These are phyloP conservation scores for Pseudocheirus occidentalis DNA, from an alignment of 2,797 vertebrate species.

Conservation along the genomic window DNA sequence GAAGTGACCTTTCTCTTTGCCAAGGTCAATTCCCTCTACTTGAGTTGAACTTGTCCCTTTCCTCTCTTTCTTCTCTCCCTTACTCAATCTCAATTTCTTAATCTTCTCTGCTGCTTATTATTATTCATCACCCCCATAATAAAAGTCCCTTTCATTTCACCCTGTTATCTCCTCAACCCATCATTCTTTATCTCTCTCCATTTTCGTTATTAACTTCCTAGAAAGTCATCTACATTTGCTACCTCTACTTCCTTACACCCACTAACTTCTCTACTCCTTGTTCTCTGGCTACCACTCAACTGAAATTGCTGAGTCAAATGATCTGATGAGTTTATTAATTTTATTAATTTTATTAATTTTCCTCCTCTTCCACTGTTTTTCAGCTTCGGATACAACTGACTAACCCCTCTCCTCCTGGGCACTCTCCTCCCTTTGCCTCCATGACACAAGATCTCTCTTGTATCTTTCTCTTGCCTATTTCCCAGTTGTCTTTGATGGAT, in stretches of 20 bases:
- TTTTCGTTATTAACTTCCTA: background rate
- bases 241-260: background rate
- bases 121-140: background rate
- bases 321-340: background rate
- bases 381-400: background rate
- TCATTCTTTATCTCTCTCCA: background rate
- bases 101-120: background rate
- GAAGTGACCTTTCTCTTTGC: background rate
- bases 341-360: background rate
- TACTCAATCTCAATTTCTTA: background rate
- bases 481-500: background rate
- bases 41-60: background rate
- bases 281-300: background rate
- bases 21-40: background rate
- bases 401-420: background rate
- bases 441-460: background rate
- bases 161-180: background rate
- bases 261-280: background rate
- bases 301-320: background rate
- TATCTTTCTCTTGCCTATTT: background rate
- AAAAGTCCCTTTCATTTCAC: background rate
- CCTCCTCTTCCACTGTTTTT: background rate
- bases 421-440: background rate
- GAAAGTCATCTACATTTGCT: background rate
- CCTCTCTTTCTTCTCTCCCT: too few relatives aligned